Evolutionary conservation across 2,797 vertebrate genomes (phyloP).

Genomic region (Phrynocephalus vlangalii): DNA sequence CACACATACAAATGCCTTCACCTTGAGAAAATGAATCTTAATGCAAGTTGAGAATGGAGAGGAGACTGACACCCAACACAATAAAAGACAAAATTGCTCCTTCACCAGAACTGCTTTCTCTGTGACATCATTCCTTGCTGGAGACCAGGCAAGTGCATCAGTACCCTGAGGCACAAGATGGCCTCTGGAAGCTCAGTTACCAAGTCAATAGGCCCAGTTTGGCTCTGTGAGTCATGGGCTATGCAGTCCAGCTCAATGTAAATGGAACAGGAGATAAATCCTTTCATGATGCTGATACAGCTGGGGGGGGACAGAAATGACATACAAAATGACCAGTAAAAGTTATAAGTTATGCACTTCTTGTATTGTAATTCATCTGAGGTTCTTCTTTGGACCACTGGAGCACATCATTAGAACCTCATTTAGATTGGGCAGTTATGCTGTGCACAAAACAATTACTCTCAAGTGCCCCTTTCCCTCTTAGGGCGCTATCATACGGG

Average conservation of each 20-base stretch:
- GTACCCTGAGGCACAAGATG: too few relatives aligned
- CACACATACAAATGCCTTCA: too few relatives aligned
- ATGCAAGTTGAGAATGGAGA: too few relatives aligned
- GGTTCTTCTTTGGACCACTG: background rate
- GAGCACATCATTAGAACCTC: background rate
- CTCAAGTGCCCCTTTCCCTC: background rate
- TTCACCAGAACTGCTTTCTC: too few relatives aligned
- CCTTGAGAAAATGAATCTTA: too few relatives aligned
- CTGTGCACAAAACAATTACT: background rate
- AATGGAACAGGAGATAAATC: background rate
- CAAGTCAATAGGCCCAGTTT: background rate
- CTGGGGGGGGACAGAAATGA: slow-evolving; percentile 11
- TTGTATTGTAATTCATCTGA: background rate
- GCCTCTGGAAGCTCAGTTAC: too few relatives aligned
- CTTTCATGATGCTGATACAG: background rate
- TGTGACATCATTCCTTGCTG: too few relatives aligned
- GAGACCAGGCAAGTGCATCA: too few relatives aligned
- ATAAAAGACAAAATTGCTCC: too few relatives aligned
- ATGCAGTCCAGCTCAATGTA: background rate
- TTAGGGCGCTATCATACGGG: too few relatives aligned
- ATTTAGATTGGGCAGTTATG: too few relatives aligned
- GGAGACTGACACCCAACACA: too few relatives aligned
- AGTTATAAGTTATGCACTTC: background rate
- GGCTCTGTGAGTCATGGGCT: background rate
- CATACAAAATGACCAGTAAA: background rate